Evolutionary conservation across 2,797 vertebrate species (phyloP).

Genomic region (Macrochelys suwanniensis): DNA sequence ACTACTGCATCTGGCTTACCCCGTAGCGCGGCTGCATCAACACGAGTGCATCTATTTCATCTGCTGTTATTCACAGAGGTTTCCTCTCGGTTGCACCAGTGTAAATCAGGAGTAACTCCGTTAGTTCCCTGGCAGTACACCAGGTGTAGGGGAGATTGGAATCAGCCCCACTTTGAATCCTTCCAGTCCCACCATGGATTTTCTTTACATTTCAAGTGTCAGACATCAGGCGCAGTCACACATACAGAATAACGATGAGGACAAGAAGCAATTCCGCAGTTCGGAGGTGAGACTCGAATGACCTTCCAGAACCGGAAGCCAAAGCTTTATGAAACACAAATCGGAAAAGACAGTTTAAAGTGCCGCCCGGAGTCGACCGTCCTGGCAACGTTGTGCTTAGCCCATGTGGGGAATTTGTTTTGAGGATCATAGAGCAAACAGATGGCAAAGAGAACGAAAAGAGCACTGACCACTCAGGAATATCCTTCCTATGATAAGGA

Average conservation of each 20-base stretch:
- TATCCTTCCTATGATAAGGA: neutral
- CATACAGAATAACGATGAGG: slow-evolving; percentile 29
- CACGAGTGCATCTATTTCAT: neutral
- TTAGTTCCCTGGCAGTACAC: neutral
- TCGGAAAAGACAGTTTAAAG: slow-evolving; percentile 18
- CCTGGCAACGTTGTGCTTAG: neutral
- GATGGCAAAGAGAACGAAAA: slow-evolving; percentile 40
- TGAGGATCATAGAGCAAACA: neutral
- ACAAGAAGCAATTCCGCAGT: neutral
- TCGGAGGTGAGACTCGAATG: slow-evolving; percentile 10
- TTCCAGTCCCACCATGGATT: accelerated
- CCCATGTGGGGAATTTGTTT: slow-evolving; percentile 11
- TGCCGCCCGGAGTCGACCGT: neutral
- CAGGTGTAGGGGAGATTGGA: neutral
- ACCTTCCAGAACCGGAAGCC: slow-evolving; percentile 54
- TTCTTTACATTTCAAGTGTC: slow-evolving; percentile 27
- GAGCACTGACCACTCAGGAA: neutral
- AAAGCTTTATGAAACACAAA: neutral
- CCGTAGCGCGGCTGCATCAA: neutral
- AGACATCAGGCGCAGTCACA: neutral
- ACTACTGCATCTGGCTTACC: neutral
- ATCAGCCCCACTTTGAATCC: neutral
- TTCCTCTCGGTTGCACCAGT: slow-evolving; percentile 14
- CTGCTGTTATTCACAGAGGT: slow-evolving; percentile 46
- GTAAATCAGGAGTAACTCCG: neutral